phyloP scores from a whole-genome alignment of 2,888 invertebrate genomes.

The Drepanosiphum platanoidis region DNA sequence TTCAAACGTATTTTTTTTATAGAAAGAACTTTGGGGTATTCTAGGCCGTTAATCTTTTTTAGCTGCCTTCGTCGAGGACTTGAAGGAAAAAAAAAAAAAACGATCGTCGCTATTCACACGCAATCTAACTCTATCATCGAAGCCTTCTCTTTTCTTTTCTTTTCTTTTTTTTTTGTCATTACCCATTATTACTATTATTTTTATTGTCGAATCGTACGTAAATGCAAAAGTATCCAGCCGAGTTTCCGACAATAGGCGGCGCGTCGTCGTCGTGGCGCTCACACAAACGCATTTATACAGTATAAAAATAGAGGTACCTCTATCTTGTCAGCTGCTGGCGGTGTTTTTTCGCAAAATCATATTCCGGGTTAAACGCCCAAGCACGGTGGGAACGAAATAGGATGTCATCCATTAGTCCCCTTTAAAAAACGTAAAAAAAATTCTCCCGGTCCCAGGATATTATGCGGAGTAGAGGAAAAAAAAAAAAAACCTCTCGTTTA shows the following conservation, averaged over 20 bases:
- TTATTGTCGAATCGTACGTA: slow-evolving; percentile 44
- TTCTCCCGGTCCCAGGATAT: slow-evolving; percentile 60
- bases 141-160: slow-evolving; percentile 36
- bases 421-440: slow-evolving; percentile 61
- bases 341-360: slow-evolving; percentile 58
- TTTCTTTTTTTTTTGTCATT: not conserved
- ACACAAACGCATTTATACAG: not conserved
- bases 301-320: not conserved
- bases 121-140: slow-evolving; percentile 61
- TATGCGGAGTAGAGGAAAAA: slow-evolving; percentile 30
- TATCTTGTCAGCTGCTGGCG: slow-evolving; percentile 59
- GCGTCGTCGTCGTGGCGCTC: not conserved
- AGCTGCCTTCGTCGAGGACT: slow-evolving; percentile 25
- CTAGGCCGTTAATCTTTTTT: slow-evolving; percentile 37
- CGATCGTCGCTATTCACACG: slow-evolving; percentile 46
- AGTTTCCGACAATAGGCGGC: slow-evolving; percentile 48
- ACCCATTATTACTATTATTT: slow-evolving; percentile 34
- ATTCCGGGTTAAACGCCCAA: slow-evolving; percentile 59
- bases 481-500: slow-evolving; percentile 63
- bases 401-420: slow-evolving; percentile 62
- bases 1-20: slow-evolving; percentile 26
- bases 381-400: slow-evolving; percentile 60
- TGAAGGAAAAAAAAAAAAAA: slow-evolving; percentile 21
- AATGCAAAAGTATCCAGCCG: slow-evolving; percentile 61
- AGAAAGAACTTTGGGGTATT: slow-evolving; percentile 19